A percentile compares a stretch with the other conserved stretches of the same genome.
phyloP scores from a whole-genome alignment of 2,888 invertebrate species.

The Heliconius ismenius region DNA sequence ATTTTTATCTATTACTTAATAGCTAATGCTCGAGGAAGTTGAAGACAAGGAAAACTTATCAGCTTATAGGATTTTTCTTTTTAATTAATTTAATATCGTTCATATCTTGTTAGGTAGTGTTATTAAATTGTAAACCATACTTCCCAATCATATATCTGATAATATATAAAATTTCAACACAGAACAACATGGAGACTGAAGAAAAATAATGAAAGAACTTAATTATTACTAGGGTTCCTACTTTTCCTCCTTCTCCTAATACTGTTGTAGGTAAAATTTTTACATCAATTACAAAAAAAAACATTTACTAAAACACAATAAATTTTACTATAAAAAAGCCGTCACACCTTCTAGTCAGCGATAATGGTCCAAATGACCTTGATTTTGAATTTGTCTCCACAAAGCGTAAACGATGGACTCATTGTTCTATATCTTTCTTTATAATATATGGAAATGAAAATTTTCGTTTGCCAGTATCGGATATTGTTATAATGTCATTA shows the following conservation, averaged over 20 bases:
- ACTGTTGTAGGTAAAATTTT: neutral
- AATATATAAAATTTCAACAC: no score
- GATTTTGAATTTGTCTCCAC: conserved; percentile 3
- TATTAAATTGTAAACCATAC: no score
- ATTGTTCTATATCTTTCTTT: conserved; percentile 1
- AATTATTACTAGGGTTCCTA: no score
- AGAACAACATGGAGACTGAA: no score
- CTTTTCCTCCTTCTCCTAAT: no score
- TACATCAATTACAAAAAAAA: neutral
- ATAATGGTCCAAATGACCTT: conserved; percentile 19
- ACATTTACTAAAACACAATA: conserved; percentile 11
- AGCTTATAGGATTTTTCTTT: neutral
- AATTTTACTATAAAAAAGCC: conserved; percentile 8
- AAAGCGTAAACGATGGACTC: neutral
- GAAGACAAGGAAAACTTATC: neutral
- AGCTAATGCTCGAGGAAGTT: neutral
- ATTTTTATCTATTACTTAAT: neutral
- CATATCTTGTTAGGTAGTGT: no score
- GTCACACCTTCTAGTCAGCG: conserved; percentile 14
- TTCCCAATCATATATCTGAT: no score
- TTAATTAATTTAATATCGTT: no score
- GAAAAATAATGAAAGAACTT: no score
- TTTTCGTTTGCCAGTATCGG: neutral
- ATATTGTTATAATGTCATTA: neutral
- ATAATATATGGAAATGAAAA: neutral